Evolutionary conservation across 2,888 invertebrate species (phyloP), one percentile per base, ranked within the genome.

Genomic region (Megalurothrips usitatus): DNA sequence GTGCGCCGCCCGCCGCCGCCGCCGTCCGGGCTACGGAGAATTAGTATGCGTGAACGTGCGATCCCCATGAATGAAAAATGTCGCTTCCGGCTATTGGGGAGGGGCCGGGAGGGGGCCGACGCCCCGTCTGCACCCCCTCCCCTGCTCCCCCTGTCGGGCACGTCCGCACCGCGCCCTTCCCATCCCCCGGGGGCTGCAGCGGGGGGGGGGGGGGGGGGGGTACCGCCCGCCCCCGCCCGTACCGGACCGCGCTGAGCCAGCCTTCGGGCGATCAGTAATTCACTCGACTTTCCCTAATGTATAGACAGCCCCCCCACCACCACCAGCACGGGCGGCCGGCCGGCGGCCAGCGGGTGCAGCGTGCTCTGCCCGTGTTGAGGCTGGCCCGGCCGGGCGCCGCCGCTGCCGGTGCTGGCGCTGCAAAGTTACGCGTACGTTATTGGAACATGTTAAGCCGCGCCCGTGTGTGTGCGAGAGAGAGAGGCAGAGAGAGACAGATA

Each of bases 41-140:
- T 75, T 75, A 75, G 68, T 75, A 75, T 75, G 68, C 68, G 68
- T 75, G 68, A 26, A 75, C 68, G 68, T 75, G 68, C 58, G 68
- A 75, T 75, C 68, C 68, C 58, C 58, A 58, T 58, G 58, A 58
- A 58, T 58, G 58, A 58, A 58, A 58, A 75, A 75, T 75, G 68
- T 75, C 68, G 68, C 68, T 75, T 75, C 58, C 58, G 58, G 58
- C 58, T 58, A 17, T 58, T 58, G 58, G 58, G 9, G 0, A 19
- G 52, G 52, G 52, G 52, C 12, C 52, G 52, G 3, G 52, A 19
- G 52, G 52, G 52, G 52, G 19, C 14, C 14, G 52, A 10, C 34
- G 34, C 34, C 6, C 34, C 34, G 34, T 43, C 34, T 43, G 34
- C 3, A 6, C 58, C 17, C 58, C 17, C 58, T 10, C 58, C n/a